Evolutionary conservation across 1,140 invertebrate species (phyloP).

Genomic region (Harlomillsia oculata): DNA sequence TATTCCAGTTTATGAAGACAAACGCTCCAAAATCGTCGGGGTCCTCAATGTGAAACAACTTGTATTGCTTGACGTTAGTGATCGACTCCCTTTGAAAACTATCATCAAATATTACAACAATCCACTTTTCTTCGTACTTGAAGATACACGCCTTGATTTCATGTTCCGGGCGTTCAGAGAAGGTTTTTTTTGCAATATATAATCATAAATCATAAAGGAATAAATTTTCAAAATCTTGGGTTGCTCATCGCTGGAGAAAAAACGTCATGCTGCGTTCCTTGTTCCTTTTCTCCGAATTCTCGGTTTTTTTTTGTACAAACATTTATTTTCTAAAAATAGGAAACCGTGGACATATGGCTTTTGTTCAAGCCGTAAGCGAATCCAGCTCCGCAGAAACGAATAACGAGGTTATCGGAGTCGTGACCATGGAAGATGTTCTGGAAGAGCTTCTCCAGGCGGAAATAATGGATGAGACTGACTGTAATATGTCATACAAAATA

Average conservation of each 20-base stretch:
- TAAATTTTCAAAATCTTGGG: not conserved
- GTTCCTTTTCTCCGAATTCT: too few species aligned
- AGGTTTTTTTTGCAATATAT: conserved; percentile 39
- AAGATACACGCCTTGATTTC: conserved; percentile 48
- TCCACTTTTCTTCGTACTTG: conserved; percentile 47
- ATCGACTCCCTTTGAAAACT: conserved; percentile 50
- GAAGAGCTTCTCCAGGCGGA: conserved; percentile 45
- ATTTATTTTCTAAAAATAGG: conserved; percentile 14
- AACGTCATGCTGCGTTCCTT: too few species aligned
- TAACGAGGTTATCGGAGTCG: conserved; percentile 41
- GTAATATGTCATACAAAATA: too few species aligned
- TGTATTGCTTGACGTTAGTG: conserved; percentile 55
- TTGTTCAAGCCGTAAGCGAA: conserved; percentile 38
- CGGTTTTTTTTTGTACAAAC: not conserved
- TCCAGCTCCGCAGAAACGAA: conserved; percentile 36
- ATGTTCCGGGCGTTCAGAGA: conserved; percentile 56
- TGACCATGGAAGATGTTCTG: conserved; percentile 46
- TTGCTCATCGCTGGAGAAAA: not conserved
- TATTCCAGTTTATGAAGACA: conserved; percentile 50
- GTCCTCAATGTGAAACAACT: conserved; percentile 55
- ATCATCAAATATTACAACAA: conserved; percentile 52
- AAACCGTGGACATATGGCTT: conserved; percentile 40
- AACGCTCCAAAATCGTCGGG: conserved; percentile 48
- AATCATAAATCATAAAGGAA: not conserved
- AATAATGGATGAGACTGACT: conserved; percentile 46